A percentile compares a stretch with the other conserved stretches of the same genome.
Evolutionary conservation across 2,113 vertebrate genomes (phyloP).

Genomic region (Prochilodus magdalenae): DNA sequence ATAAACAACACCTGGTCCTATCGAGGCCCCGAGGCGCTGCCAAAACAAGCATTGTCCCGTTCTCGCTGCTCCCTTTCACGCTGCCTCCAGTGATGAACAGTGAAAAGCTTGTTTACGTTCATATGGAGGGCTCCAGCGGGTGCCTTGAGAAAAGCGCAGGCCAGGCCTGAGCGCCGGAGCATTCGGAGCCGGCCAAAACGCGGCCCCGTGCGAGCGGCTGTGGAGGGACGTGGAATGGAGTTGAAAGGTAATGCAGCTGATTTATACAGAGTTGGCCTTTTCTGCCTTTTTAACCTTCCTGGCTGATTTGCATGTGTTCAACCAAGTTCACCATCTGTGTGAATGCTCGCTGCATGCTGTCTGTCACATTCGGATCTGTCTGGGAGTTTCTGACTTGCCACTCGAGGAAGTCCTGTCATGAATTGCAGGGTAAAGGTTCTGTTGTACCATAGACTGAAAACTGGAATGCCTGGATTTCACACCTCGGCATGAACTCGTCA

Average conservation of each 20-base stretch:
- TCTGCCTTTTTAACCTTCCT: background rate
- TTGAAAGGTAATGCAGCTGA: background rate
- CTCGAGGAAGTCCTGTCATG: background rate
- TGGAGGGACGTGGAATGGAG: background rate
- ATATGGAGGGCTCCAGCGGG: background rate
- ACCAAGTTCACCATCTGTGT: background rate
- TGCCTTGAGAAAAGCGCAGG: background rate
- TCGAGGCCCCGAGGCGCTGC: slow-evolving; percentile 26
- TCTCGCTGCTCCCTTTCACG: slow-evolving; percentile 7
- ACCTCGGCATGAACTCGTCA: no score
- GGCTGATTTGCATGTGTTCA: background rate
- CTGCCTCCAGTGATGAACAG: slow-evolving; percentile 7
- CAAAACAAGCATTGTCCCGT: slow-evolving; percentile 24
- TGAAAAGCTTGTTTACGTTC: slow-evolving; percentile 31
- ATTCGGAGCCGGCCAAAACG: background rate
- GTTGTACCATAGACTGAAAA: background rate
- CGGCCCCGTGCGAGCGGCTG: slow-evolving; percentile 4
- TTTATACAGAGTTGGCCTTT: background rate
- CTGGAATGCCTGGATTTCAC: no score
- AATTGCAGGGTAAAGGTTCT: background rate
- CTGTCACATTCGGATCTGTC: background rate
- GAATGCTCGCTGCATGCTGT: background rate
- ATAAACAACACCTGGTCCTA: slow-evolving; percentile 52
- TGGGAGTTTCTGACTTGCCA: background rate
- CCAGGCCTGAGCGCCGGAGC: background rate